A percentile compares a stretch with the other conserved stretches of the same genome.
phyloP scores from a whole-genome alignment of 2,888 invertebrate species.

The Clitarchus hookeri region DNA sequence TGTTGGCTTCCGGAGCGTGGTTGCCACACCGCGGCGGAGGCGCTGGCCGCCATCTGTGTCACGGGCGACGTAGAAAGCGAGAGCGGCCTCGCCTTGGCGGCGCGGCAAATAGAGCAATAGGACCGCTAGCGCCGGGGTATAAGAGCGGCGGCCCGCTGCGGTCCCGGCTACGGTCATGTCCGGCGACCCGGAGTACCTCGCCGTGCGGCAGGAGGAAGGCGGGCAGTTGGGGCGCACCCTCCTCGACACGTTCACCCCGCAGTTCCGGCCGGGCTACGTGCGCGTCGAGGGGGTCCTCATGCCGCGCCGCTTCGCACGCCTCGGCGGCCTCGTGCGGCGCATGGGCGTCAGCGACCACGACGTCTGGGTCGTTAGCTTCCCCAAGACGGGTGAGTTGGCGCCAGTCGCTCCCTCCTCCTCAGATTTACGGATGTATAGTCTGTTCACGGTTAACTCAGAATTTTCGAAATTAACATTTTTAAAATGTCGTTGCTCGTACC shows the following conservation, averaged over 20 bases:
- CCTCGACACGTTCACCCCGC: slow-evolving; percentile 48
- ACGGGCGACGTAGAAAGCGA: no score
- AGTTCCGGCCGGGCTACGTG: slow-evolving; percentile 51
- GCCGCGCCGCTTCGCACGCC: slow-evolving; percentile 53
- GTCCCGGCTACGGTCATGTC: neutral
- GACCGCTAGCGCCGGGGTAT: neutral
- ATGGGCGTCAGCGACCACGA: slow-evolving; percentile 59
- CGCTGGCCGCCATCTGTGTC: no score
- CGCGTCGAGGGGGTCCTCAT: slow-evolving; percentile 51
- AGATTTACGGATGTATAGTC: no score
- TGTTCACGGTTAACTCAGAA: no score
- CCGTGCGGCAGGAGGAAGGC: slow-evolving; percentile 19
- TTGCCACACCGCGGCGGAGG: no score
- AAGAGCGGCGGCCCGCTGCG: neutral
- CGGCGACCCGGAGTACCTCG: slow-evolving; percentile 2
- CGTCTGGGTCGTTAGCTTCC: slow-evolving; percentile 61
- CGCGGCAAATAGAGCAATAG: neutral
- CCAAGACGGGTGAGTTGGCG: slow-evolving; percentile 58
- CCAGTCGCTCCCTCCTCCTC: no score
- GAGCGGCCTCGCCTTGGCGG: no score
- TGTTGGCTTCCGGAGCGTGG: no score
- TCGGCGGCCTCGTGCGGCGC: slow-evolving; percentile 54
- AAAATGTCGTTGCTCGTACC: no score
- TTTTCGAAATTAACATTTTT: no score
- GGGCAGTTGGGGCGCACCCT: slow-evolving; percentile 47